Evolutionary conservation across 2,113 vertebrate species (phyloP).

Genomic region (Zosterops lateralis): DNA sequence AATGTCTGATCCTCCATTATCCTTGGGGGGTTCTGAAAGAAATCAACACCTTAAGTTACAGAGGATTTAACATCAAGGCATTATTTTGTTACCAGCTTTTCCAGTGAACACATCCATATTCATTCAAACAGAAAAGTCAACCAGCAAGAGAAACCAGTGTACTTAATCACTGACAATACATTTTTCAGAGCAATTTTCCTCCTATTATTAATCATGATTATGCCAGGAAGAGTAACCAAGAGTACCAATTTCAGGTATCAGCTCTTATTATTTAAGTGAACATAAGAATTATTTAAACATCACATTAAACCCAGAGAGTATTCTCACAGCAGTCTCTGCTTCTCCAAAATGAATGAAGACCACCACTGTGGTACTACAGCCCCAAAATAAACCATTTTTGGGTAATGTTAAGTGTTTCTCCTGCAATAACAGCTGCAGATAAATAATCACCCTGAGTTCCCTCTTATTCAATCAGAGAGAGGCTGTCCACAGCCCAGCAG

Average conservation of each 20-base stretch:
- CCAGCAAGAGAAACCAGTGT: neutral
- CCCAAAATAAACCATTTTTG: neutral
- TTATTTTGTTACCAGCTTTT: neutral
- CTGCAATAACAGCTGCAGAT: neutral
- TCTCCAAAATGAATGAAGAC: neutral
- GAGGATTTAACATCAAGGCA: neutral
- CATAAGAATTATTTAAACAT: neutral
- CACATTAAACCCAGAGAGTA: neutral
- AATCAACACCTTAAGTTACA: neutral
- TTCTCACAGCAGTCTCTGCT: neutral
- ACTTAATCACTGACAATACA: fast-evolving
- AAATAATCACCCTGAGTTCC: neutral
- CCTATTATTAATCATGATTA: neutral
- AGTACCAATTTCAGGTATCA: neutral
- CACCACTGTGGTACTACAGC: too few species aligned
- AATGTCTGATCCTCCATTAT: conserved; percentile 76
- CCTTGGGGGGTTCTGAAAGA: conserved; percentile 77
- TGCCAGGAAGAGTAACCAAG: neutral
- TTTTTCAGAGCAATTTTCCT: neutral
- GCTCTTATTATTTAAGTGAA: neutral
- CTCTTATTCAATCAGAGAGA: neutral
- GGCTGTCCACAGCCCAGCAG: neutral
- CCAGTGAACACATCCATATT: neutral
- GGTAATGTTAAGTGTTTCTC: neutral
- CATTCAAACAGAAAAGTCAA: neutral